These are phyloP conservation scores for Dinocampus coccinellae DNA, from an alignment of 2,888 invertebrate genomes.

Conservation along the genomic window DNA sequence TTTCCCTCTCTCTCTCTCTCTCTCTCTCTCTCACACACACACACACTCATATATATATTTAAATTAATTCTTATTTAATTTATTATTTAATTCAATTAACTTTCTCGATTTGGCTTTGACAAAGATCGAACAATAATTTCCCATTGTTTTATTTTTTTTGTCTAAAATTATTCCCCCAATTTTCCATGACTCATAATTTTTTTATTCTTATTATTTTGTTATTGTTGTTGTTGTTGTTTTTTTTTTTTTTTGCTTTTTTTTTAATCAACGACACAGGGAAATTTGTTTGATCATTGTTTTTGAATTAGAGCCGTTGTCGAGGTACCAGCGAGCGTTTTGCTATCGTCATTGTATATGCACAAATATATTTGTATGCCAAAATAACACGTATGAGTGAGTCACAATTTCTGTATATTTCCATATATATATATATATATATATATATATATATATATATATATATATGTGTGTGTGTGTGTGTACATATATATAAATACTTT, in stretches of 20 bases:
- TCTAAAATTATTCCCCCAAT: too few relatives aligned
- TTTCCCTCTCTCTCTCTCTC: neutral
- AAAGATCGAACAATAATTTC: neutral
- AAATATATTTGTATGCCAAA: neutral
- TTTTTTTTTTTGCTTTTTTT: neutral
- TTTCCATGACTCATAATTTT: too few relatives aligned
- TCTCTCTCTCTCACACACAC: too few relatives aligned
- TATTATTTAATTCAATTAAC: neutral
- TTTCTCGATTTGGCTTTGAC: neutral
- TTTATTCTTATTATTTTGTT: too few relatives aligned
- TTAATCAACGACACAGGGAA: neutral
- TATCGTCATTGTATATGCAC: neutral
- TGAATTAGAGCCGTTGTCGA: neutral
- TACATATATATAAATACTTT: too few relatives aligned
- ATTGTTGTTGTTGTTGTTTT: neutral
- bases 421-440: too few relatives aligned
- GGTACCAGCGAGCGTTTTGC: conserved; percentile 9
- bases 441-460: neutral
- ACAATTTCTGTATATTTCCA: neutral
- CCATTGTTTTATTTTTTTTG: too few relatives aligned
- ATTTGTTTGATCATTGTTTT: neutral
- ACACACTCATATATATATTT: neutral
- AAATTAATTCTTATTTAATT: neutral
- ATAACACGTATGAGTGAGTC: neutral
- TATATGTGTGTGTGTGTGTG: neutral